Conservation (phyloP, 30 jellyfish, hydroid and myxozoan species). For the Cassiopea andromeda region DNA sequence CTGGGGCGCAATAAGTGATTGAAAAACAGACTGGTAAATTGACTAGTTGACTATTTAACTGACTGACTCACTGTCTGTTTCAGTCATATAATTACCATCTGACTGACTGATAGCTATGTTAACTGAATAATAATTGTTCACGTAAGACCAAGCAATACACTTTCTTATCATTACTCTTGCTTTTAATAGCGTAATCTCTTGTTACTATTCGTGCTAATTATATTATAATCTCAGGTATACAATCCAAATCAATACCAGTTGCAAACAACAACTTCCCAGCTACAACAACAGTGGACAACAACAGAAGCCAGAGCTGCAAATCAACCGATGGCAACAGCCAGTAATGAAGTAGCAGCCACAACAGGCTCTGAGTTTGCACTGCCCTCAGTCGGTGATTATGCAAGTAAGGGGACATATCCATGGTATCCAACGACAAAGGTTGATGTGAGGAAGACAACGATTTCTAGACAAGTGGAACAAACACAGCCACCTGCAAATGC, state of each 20-base stretch:
- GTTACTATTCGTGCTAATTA: too few relatives aligned
- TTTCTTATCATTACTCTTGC: neutral
- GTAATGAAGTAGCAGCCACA: constrained; percentile 6
- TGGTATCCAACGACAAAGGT: constrained; percentile 28
- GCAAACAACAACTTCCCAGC: constrained; percentile 12
- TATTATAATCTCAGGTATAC: constrained; percentile 21
- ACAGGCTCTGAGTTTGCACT: constrained; percentile 1
- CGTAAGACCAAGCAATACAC: constrained; percentile 9
- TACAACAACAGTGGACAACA: constrained; percentile 30
- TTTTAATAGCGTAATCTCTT: too few relatives aligned
- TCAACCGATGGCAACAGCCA: constrained; percentile 9
- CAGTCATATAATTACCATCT: neutral
- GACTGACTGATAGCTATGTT: neutral
- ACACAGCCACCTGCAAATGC: neutral
- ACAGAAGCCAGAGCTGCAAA: constrained; percentile 13
- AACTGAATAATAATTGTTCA: neutral
- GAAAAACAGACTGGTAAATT: neutral
- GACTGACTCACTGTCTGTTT: neutral
- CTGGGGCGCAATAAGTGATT: neutral
- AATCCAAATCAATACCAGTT: constrained; percentile 38
- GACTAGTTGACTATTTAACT: neutral
- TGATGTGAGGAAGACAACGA: constrained; percentile 36
- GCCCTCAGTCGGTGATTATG: constrained; percentile 17
- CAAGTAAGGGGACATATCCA: neutral
- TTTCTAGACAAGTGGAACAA: neutral